Conservation (phyloP, 2,888 invertebrate genomes). For the Chrysodeixis includens region DNA sequence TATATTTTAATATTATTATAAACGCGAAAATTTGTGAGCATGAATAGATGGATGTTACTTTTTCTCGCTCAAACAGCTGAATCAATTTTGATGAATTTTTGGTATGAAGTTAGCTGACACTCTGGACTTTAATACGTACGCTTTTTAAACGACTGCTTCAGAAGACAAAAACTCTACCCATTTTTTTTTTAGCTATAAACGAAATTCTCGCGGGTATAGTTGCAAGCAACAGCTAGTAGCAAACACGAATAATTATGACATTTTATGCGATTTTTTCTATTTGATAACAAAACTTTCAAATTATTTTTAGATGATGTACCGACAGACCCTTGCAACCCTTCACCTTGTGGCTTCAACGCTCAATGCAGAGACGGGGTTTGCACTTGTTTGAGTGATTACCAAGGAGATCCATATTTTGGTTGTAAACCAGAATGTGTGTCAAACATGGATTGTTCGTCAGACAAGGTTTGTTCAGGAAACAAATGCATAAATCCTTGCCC, state of each 20-base stretch:
- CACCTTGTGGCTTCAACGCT: conserved; percentile 92
- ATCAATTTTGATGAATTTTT: too few species aligned
- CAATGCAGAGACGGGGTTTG: conserved; percentile 91
- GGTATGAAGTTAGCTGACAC: too few species aligned
- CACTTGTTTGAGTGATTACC: conserved; percentile 92
- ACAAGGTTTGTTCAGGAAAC: conserved; percentile 92
- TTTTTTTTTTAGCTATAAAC: too few species aligned
- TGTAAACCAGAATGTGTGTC: conserved; percentile 94
- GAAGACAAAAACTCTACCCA: too few species aligned
- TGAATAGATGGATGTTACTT: too few species aligned
- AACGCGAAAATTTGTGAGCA: too few species aligned
- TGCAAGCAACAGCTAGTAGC: too few species aligned
- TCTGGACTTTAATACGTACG: too few species aligned
- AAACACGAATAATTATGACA: neutral
- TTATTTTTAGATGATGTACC: conserved; percentile 77
- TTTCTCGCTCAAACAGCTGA: too few species aligned
- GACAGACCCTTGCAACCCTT: conserved; percentile 92
- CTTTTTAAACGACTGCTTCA: too few species aligned
- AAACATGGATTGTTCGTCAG: conserved; percentile 92
- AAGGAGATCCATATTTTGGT: conserved; percentile 92
- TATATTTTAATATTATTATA: too few species aligned
- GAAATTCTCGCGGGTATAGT: too few species aligned
- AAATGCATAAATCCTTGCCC: conserved; percentile 94
- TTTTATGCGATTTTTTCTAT: neutral
- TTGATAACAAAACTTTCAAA: neutral